These are phyloP conservation scores for Drosophila saltans DNA, from an alignment of 1,140 invertebrate species.

Conservation along the genomic window DNA sequence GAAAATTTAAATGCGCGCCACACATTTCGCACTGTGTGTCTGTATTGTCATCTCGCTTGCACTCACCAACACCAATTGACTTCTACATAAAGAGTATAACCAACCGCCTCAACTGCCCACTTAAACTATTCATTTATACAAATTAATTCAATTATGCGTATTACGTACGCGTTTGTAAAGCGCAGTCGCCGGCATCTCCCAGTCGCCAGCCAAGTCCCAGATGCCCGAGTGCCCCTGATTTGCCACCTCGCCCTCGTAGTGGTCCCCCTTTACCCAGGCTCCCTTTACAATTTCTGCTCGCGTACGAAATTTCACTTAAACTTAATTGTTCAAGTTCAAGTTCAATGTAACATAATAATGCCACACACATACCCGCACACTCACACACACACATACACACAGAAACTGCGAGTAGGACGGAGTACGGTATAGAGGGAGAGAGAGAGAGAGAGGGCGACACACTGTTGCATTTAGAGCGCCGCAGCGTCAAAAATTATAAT, in stretches of 20 bases:
- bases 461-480: slow-evolving; percentile 53
- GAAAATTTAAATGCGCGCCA: slow-evolving; percentile 75
- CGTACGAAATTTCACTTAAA: slow-evolving; percentile 82
- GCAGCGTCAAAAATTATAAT: slow-evolving; percentile 67
- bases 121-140: slow-evolving; percentile 82
- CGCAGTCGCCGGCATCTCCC: slow-evolving; percentile 72
- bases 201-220: slow-evolving; percentile 11
- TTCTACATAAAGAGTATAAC: slow-evolving; percentile 4
- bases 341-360: slow-evolving; percentile 81
- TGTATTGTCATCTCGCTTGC: slow-evolving; percentile 46
- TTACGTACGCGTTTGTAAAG: slow-evolving; percentile 80
- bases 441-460: slow-evolving; percentile 17
- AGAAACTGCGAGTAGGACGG: neutral
- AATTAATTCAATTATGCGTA: slow-evolving; percentile 82
- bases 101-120: slow-evolving; percentile 56
- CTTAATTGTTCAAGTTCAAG: slow-evolving; percentile 82
- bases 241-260: neutral
- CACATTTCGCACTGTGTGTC: slow-evolving; percentile 37
- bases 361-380: slow-evolving; percentile 41
- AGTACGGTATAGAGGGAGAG: neutral
- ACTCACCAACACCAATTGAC: slow-evolving; percentile 19
- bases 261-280: neutral
- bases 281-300: slow-evolving; percentile 78
- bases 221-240: slow-evolving; percentile 15
- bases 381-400: slow-evolving; percentile 24